These are phyloP conservation scores for Apostichopus japonicus DNA, from an alignment of 35 echinoderm and acorn worm genomes.

Conservation along the genomic window DNA sequence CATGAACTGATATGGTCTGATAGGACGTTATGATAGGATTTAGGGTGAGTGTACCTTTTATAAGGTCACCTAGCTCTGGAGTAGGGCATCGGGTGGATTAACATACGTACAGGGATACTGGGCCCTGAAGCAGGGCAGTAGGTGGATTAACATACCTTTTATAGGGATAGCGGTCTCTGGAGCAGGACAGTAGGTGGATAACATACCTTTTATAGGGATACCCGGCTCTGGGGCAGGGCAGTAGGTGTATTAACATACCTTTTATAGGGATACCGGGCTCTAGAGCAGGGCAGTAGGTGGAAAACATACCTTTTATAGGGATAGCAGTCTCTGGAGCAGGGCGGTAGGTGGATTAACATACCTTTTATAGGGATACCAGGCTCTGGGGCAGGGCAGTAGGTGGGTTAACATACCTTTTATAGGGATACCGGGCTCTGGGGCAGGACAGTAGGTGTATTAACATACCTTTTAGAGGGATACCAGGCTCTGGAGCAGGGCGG, in stretches of 20 bases:
- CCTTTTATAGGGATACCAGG: slow-evolving; percentile 79
- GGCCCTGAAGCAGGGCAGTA: slow-evolving; percentile 69
- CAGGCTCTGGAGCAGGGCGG: no score
- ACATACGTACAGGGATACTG: slow-evolving; percentile 65
- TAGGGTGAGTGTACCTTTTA: not conserved
- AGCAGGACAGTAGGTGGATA: slow-evolving; percentile 71
- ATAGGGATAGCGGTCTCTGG: slow-evolving; percentile 69
- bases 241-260: slow-evolving; percentile 26
- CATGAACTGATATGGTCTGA: no score
- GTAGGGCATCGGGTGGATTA: no score
- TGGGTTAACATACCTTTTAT: slow-evolving; percentile 72
- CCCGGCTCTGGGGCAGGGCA: no score
- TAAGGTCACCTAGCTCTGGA: no score
- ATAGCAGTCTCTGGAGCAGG: slow-evolving; percentile 70
- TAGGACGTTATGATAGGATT: no score
- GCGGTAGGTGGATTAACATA: slow-evolving; percentile 67
- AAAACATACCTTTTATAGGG: slow-evolving; percentile 67
- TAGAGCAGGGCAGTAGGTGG: slow-evolving; percentile 63
- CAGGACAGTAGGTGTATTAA: slow-evolving; percentile 63
- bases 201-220: no score
- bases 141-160: slow-evolving; percentile 71
- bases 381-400: slow-evolving; percentile 68
- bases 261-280: slow-evolving; percentile 73
- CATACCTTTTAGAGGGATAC: no score
- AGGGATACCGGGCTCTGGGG: slow-evolving; percentile 67